A percentile compares a stretch with the other conserved stretches of the same genome.
Conservation (phyloP, 2,888 invertebrate genomes). For the Mylabris sibirica region DNA sequence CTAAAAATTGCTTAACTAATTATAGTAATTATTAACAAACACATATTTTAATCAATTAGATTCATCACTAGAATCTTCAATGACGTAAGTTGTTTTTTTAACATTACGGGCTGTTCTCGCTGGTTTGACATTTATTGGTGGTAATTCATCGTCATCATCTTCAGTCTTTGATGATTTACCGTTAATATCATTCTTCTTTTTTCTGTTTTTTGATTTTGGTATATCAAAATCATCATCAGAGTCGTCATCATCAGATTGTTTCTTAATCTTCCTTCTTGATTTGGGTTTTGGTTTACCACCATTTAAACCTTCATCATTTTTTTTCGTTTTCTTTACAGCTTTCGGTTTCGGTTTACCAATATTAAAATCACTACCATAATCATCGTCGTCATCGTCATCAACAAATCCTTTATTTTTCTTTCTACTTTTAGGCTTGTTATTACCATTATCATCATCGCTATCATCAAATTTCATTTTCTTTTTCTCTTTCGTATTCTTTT, state of each 20-base stretch:
- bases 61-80: constrained; percentile 59
- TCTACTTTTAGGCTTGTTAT: constrained; percentile 16
- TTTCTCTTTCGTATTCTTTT: constrained; percentile 14
- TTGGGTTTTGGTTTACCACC: constrained; percentile 16
- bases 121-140: constrained; percentile 41
- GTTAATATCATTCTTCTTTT: constrained; percentile 9
- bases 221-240: constrained; percentile 21
- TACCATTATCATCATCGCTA: constrained; percentile 10
- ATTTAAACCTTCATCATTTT: constrained; percentile 12
- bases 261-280: constrained; percentile 18
- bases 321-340: constrained; percentile 18
- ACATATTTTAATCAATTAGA: constrained; percentile 8
- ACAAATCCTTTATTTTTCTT: constrained; percentile 10
- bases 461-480: constrained; percentile 31
- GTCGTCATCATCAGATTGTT: constrained; percentile 20
- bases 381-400: constrained; percentile 16
- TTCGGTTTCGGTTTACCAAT: constrained; percentile 16
- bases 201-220: not conserved
- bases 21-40: not conserved
- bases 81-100: constrained; percentile 57
- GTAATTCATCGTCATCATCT: constrained; percentile 25
- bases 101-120: constrained; percentile 49
- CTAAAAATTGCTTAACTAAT: no score
- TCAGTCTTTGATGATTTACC: constrained; percentile 18
- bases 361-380: not conserved